These are phyloP conservation scores for Trissolcus japonicus DNA, from an alignment of 2,888 invertebrate genomes.

Conservation along the genomic window DNA sequence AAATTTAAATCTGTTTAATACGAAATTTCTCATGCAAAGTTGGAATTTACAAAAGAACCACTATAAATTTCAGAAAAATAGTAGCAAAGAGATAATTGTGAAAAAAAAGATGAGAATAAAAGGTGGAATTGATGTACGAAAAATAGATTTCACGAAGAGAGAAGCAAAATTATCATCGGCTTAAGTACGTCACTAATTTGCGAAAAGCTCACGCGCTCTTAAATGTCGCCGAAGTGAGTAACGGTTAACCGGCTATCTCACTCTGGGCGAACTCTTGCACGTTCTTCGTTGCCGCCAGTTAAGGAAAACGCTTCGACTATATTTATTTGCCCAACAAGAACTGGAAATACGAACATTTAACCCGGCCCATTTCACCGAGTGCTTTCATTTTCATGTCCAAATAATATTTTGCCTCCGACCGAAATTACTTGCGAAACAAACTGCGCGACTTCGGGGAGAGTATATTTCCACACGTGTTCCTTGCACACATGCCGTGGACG, in stretches of 20 bases:
- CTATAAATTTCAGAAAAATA: no score
- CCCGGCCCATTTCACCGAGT: constrained; percentile 55
- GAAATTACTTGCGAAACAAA: constrained; percentile 55
- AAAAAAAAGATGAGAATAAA: background rate
- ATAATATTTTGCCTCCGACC: constrained; percentile 61
- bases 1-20: no score
- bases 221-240: constrained; percentile 52
- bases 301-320: constrained; percentile 36
- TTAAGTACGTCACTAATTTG: constrained; percentile 52
- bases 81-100: no score
- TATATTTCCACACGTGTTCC: constrained; percentile 30
- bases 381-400: constrained; percentile 63
- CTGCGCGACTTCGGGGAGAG: constrained; percentile 32
- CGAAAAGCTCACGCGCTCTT: constrained; percentile 46
- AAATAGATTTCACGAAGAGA: constrained; percentile 38
- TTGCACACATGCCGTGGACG: constrained; percentile 2
- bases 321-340: constrained; percentile 44
- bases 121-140: constrained; percentile 35
- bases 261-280: constrained; percentile 16
- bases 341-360: constrained; percentile 55
- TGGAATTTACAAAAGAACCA: no score
- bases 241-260: constrained; percentile 55
- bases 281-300: constrained; percentile 30
- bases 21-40: no score
- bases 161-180: constrained; percentile 51